Conservation (phyloP, 2,888 invertebrate genomes). For the Eristalinus sepulchralis region DNA sequence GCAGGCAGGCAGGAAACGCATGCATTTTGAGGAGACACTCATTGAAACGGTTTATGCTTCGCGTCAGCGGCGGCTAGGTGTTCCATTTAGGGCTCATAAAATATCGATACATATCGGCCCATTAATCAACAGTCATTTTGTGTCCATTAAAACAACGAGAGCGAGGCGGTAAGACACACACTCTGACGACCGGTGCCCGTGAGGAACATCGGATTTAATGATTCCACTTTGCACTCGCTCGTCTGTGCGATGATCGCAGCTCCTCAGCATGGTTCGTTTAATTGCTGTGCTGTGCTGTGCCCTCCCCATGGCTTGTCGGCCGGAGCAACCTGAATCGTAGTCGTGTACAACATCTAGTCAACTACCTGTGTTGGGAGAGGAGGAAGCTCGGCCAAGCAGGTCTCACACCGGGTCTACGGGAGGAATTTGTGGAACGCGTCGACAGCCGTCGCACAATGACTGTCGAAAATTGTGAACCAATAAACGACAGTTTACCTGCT, state of each 20-base stretch:
- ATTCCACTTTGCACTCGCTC: constrained; percentile 60
- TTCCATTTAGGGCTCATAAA: background rate
- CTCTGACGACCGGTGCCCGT: background rate
- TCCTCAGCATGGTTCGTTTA: constrained; percentile 52
- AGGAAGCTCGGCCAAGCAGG: constrained; percentile 5
- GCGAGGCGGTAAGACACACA: background rate
- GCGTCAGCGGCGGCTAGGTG: background rate
- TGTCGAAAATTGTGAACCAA: constrained; percentile 47
- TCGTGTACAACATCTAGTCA: constrained; percentile 3
- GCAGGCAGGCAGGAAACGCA: background rate
- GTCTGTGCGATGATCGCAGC: constrained; percentile 33
- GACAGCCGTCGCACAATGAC: constrained; percentile 12
- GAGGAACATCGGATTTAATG: constrained; percentile 39
- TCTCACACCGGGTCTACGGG: background rate
- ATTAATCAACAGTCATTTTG: background rate
- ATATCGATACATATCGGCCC: background rate
- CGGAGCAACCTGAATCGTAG: constrained; percentile 25
- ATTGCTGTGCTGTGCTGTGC: constrained; percentile 32
- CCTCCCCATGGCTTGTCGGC: constrained; percentile 41
- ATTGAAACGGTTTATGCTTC: background rate
- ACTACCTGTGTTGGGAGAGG: constrained; percentile 64
- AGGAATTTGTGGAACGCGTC: constrained; percentile 19
- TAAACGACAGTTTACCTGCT: constrained; percentile 30
- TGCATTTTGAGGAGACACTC: background rate
- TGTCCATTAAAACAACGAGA: constrained; percentile 25